Conservation (phyloP, 2,888 invertebrate species). For the Drosophila macrospina region DNA sequence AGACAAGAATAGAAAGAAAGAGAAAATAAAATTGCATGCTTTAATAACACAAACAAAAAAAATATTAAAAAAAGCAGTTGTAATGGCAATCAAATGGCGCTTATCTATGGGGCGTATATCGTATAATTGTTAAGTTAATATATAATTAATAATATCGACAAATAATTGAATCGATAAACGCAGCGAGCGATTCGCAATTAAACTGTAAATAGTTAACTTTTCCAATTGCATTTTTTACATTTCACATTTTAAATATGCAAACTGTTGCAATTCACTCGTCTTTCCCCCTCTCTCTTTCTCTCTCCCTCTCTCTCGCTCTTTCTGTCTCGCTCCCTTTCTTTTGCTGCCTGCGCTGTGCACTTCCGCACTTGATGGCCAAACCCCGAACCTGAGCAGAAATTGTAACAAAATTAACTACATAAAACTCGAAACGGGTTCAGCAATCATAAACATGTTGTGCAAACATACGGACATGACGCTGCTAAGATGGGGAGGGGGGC, state of each 20-base stretch:
- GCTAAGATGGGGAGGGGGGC: constrained; percentile 7
- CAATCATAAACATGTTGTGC: constrained; percentile 82
- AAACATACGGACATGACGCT: constrained; percentile 58
- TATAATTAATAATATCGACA: constrained; percentile 23
- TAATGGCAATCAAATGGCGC: neutral
- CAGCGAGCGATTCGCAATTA: constrained; percentile 60
- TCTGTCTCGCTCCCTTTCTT: neutral
- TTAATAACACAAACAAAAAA: too few relatives aligned
- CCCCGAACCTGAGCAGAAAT: constrained; percentile 52
- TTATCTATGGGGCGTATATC: neutral
- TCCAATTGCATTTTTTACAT: constrained; percentile 64
- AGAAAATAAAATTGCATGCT: constrained; percentile 19
- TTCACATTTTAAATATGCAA: constrained; percentile 65
- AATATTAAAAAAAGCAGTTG: neutral
- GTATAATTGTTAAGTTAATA: constrained; percentile 27
- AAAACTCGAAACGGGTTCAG: constrained; percentile 74
- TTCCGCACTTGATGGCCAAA: constrained; percentile 77
- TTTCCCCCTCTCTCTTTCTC: neutral
- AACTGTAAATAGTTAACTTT: constrained; percentile 67
- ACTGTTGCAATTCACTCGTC: constrained; percentile 49
- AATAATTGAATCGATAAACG: constrained; percentile 46
- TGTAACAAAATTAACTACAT: constrained; percentile 75
- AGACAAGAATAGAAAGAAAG: constrained; percentile 20
- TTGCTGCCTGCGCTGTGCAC: constrained; percentile 47
- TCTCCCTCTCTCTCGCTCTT: neutral